A percentile compares a stretch with the other conserved stretches of the same genome.
Evolutionary conservation across 2,797 vertebrate genomes (phyloP).

Genomic region (Dallia pectoralis): DNA sequence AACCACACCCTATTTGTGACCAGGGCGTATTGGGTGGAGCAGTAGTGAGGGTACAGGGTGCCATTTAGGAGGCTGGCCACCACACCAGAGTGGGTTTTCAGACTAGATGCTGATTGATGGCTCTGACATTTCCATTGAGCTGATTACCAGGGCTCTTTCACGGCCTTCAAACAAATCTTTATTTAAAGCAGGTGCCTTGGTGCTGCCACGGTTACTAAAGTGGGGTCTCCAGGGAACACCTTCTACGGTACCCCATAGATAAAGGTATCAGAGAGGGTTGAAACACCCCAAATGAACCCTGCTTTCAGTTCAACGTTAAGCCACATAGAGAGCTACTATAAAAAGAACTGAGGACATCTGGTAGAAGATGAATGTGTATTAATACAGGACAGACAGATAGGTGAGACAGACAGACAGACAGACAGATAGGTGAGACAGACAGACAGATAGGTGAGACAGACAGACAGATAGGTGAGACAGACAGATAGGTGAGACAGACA

Average conservation of each 20-base stretch:
- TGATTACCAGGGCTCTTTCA: slow-evolving; percentile 73
- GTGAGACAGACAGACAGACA: too few species aligned
- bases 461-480: too few species aligned
- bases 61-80: background rate
- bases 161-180: slow-evolving; percentile 79
- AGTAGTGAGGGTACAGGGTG: background rate
- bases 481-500: background rate
- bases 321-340: slow-evolving; percentile 17
- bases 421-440: slow-evolving; percentile 25
- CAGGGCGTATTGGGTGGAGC: background rate
- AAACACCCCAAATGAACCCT: background rate
- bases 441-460: background rate
- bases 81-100: background rate
- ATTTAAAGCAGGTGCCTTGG: slow-evolving; percentile 70
- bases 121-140: slow-evolving; percentile 80
- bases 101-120: slow-evolving; percentile 74
- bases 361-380: background rate
- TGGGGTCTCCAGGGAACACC: slow-evolving; percentile 48
- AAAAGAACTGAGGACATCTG: slow-evolving; percentile 56
- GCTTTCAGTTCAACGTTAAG: slow-evolving; percentile 11
- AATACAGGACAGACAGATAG: background rate
- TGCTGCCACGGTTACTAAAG: slow-evolving; percentile 45
- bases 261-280: background rate
- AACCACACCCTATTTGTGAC: background rate
- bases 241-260: slow-evolving; percentile 52